These are phyloP conservation scores for Odontocolon sp. DNA, from an alignment of 2,888 invertebrate species.

Conservation along the genomic window DNA sequence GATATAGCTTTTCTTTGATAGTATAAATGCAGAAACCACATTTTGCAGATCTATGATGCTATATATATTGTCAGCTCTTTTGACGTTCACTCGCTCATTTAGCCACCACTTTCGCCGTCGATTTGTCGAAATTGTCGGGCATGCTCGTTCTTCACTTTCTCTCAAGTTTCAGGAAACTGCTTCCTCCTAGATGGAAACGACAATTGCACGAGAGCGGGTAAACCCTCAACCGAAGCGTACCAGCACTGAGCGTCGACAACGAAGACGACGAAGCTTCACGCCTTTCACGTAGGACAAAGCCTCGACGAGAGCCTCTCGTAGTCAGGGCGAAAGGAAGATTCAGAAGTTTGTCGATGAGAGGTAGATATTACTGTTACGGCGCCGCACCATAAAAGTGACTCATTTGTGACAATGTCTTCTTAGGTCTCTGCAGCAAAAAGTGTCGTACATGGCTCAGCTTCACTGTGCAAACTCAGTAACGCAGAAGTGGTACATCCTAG, in stretches of 20 bases:
- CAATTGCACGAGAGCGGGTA: slow-evolving; percentile 2
- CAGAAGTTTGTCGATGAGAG: slow-evolving; percentile 44
- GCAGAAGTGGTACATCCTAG: no score
- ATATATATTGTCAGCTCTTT: background rate
- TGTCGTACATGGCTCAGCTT: no score
- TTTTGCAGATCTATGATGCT: background rate
- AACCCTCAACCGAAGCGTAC: background rate
- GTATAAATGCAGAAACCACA: background rate
- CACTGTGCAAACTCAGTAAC: no score
- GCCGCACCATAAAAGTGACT: background rate
- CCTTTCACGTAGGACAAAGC: slow-evolving; percentile 38
- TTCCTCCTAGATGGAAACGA: slow-evolving; percentile 7
- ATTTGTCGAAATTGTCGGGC: slow-evolving; percentile 16
- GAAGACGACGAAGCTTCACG: slow-evolving; percentile 28
- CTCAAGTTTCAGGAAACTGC: background rate
- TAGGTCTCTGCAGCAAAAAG: no score
- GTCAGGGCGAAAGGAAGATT: slow-evolving; percentile 10
- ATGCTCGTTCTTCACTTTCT: background rate
- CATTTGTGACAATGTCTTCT: no score
- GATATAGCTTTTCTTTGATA: background rate
- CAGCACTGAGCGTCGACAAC: background rate
- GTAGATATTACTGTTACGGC: slow-evolving; percentile 7
- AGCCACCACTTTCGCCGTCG: slow-evolving; percentile 18
- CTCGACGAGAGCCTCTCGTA: slow-evolving; percentile 36
- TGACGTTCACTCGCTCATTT: background rate